These are phyloP conservation scores for Lepidurus apus DNA, from an alignment of 1,140 invertebrate species.

Conservation along the genomic window DNA sequence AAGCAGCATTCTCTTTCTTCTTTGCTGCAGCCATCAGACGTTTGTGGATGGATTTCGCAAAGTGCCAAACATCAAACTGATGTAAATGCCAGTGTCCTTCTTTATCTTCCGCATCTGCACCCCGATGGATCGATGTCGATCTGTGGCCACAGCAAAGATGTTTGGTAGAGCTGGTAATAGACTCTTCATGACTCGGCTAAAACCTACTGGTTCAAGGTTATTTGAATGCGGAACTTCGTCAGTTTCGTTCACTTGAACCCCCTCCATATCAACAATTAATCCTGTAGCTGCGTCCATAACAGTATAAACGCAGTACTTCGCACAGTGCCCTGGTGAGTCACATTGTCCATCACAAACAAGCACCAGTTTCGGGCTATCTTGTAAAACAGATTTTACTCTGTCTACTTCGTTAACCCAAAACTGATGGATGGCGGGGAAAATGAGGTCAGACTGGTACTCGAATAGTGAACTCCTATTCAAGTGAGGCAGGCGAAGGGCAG, in stretches of 20 bases:
- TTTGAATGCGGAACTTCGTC: background rate
- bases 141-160: background rate
- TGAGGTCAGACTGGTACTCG: background rate
- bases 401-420: background rate
- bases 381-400: background rate
- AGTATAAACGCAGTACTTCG: background rate
- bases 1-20: background rate
- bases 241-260: background rate
- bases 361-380: background rate
- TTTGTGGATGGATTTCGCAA: constrained; percentile 15
- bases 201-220: background rate
- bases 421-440: background rate
- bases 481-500: no score
- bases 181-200: background rate
- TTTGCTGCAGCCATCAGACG: background rate
- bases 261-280: background rate
- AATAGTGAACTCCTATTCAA: no score
- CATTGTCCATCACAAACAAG: background rate
- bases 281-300: background rate
- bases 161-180: background rate
- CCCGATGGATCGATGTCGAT: background rate
- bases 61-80: constrained; percentile 26
- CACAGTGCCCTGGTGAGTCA: background rate
- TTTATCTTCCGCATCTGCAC: background rate
- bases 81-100: background rate